Base-by-base conservation (phyloP, 92 coral and sea anemone genomes). In the Scolanthus callimorphus region DNA sequence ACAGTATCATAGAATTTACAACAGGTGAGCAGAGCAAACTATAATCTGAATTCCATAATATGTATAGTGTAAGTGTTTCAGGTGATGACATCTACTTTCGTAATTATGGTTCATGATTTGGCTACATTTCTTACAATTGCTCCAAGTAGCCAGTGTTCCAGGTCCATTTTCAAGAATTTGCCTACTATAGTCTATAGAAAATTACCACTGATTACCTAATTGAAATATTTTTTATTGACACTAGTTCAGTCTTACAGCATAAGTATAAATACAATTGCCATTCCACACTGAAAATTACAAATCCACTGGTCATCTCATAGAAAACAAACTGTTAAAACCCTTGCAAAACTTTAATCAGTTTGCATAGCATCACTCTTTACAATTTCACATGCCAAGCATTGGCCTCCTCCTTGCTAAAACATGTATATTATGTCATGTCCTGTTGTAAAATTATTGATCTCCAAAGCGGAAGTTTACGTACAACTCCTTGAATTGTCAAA, bases 401-500 rank as follows among this genome's bases (percentile, higher is more conserved):
- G 6, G 41, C 41, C 15, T 34, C 8, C 41, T 6, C 41, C 6
- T 6, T 15, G 15, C 41, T 6, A 34, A 34, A 34, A 6, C 41
- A 6, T 34, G 8, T 34, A n/a, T n/a, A n/a, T 34, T 15, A 6
- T 6, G 41, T 6, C 15, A 34, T 34, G 41, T 34, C 41, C 41
- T 6, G 41, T 34, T 6, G 15, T 6, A 15, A 28, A 9, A 37
- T 31, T 66, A 66, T 6, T 67, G 73, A 22, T 63, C 95, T 55
- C 60, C 58, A 78, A 69, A 87, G 29, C 97, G 89, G 60, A 81
- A 62, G 55, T 66, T 74, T 31, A 91, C 39, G 30, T 91, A 91
- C 15, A 91, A 60, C 52, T 84, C 83, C 90, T 91, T 91, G 82
- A 91, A 91, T 71, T 81, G 71, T 91, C 97, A 58, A 91, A 91